Percentiles rank a stretch among this genome's conserved stretches.
Evolutionary conservation across 2,113 vertebrate species (phyloP).

Genomic region (Myiozetetes cayanensis): DNA sequence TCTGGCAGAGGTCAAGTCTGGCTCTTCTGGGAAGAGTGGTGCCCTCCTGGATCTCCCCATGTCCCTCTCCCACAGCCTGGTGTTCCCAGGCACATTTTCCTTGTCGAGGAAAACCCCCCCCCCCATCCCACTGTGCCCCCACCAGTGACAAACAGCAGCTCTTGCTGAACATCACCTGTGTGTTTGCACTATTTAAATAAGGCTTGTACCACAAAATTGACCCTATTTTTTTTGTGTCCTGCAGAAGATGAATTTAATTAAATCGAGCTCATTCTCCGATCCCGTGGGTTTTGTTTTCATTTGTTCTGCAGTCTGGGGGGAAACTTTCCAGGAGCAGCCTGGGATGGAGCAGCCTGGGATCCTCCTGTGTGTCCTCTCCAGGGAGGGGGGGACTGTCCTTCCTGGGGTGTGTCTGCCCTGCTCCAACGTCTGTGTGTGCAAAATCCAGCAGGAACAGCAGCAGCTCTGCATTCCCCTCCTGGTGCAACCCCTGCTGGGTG

Average conservation of each 20-base stretch:
- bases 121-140: accelerated
- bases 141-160: not conserved
- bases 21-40: not conserved
- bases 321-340: not conserved
- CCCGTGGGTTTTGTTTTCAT: not conserved
- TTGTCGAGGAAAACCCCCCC: not conserved
- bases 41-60: not conserved
- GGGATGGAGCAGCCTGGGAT: too few species aligned
- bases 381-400: not conserved
- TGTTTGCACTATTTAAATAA: conserved; percentile 5
- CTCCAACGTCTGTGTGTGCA: not conserved
- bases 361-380: not conserved
- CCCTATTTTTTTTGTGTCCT: not conserved
- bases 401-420: accelerated
- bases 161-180: not conserved
- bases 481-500: not conserved
- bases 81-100: not conserved
- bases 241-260: not conserved
- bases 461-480: not conserved
- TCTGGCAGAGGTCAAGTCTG: not conserved
- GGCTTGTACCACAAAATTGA: not conserved
- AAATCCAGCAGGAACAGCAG: not conserved
- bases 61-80: not conserved
- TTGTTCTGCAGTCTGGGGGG: not conserved
- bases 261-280: not conserved